Evolutionary conservation across 2,888 invertebrate species (phyloP).

Genomic region (Pristionchus maxplancki): DNA sequence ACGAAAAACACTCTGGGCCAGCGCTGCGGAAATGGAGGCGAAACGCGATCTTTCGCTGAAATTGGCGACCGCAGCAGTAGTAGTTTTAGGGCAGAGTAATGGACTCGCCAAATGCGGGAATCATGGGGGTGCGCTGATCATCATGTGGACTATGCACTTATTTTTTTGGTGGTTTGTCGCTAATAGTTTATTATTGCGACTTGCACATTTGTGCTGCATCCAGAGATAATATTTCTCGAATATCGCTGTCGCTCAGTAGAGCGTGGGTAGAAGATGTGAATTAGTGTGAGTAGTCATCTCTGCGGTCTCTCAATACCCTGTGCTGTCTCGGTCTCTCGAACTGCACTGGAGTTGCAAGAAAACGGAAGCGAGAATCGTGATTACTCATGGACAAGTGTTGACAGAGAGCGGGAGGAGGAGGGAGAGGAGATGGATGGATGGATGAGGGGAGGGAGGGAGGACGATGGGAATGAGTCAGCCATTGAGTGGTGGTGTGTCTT

Average conservation of each 20-base stretch:
- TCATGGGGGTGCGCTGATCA: too few relatives aligned
- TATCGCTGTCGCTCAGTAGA: neutral
- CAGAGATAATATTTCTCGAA: neutral
- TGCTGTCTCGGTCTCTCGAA: neutral
- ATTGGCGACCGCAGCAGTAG: neutral
- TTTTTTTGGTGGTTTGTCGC: too few relatives aligned
- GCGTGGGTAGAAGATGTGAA: neutral
- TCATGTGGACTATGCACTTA: too few relatives aligned
- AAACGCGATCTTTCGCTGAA: neutral
- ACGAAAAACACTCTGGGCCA: neutral
- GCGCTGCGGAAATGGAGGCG: constrained; percentile 10
- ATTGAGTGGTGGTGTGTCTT: constrained; percentile 20
- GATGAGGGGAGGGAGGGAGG: neutral
- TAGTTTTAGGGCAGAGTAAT: neutral
- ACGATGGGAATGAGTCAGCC: constrained; percentile 4
- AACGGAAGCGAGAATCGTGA: constrained; percentile 11
- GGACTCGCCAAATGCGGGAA: too few relatives aligned
- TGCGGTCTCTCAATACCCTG: neutral
- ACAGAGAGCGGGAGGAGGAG: constrained; percentile 12
- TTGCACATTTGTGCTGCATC: neutral
- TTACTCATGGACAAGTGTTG: constrained; percentile 34
- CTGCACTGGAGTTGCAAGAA: constrained; percentile 1
- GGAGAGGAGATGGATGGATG: constrained; percentile 26
- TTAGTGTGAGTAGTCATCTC: neutral
- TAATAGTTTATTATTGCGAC: too few relatives aligned